Evolutionary conservation across 2,113 vertebrate species (phyloP), one percentile per base, ranked within the genome.

Genomic region (Apus apus): DNA sequence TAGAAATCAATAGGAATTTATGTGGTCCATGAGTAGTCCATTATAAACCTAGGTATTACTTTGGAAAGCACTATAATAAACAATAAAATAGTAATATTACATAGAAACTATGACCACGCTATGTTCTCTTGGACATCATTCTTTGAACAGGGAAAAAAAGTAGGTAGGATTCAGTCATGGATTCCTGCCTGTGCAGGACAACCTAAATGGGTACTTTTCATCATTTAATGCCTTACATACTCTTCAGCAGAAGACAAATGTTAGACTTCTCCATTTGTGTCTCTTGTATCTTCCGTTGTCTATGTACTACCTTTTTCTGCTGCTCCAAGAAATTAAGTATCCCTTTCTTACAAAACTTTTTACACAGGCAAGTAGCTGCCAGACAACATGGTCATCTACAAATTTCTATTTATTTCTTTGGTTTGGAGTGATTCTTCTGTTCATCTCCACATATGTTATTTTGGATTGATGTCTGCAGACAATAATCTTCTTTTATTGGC

Each of bases 21-120:
- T 21, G 54, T 0, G 0, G 10, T 34, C 18, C 26, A 56, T 13
- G 21, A 12, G 4, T 17, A 51, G 23, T 73, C 53, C 8, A 18
- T 62, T 64, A 50, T 16, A 64, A 79, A 80, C 10, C 6, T 61
- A n/a, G 20, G 7, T 85, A 46, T 27, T 73, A 27, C 30, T 78
- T 66, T 60, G n/a, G 54, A 93, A 82, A 83, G 3, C 27, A 36
- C 13, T 56, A 14, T 45, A 86, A 87, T 61, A 71, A 79, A 25
- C 15, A 78, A 61, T n/a, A 61, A 84, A 65, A 57, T 57, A 76
- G 56, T 36, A 36, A 34, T 5, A 58, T 7, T 29, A 80, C 56
- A 77, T 58, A 58, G 60, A 65, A 76, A 74, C 21, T 53, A 45
- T 30, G 18, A 36, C 22, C 19, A 84, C 50, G 17, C 8, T 58